phyloP scores from a whole-genome alignment of 2,888 invertebrate species.

The Eueremaeus valkanovi region DNA sequence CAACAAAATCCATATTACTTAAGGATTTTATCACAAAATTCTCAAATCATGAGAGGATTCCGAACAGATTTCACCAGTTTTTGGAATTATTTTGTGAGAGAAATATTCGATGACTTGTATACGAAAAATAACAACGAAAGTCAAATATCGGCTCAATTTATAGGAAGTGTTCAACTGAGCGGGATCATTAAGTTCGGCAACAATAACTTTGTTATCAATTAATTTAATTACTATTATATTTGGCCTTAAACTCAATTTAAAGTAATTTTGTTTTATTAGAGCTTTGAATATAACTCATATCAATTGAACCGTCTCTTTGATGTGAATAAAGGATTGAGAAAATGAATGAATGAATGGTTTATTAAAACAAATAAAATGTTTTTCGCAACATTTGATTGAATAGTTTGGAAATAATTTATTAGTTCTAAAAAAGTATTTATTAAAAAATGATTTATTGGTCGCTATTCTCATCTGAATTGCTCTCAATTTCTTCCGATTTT shows the following conservation, averaged over 20 bases:
- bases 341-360: too few relatives aligned
- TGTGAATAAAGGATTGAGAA: too few relatives aligned
- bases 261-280: too few relatives aligned
- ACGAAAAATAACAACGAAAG: neutral
- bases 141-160: conserved; percentile 30
- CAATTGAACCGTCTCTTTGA: too few relatives aligned
- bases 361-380: too few relatives aligned
- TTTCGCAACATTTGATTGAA: too few relatives aligned
- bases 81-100: conserved; percentile 24
- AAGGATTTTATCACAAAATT: neutral
- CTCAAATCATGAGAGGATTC: conserved; percentile 8
- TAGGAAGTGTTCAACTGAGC: conserved; percentile 20
- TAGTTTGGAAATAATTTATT: too few relatives aligned
- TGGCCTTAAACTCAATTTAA: too few relatives aligned
- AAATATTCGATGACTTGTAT: conserved; percentile 8
- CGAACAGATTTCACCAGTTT: conserved; percentile 13
- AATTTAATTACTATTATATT: too few relatives aligned
- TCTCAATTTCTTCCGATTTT: neutral
- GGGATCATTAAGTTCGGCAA: conserved; percentile 27
- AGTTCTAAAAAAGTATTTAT: neutral
- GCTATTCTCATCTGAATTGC: neutral
- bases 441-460: neutral
- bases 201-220: conserved; percentile 17
- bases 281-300: too few relatives aligned
- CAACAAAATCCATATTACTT: conserved; percentile 20